These are phyloP conservation scores for Xiphophorus birchmanni DNA, from an alignment of 2,797 vertebrate species.

Conservation along the genomic window DNA sequence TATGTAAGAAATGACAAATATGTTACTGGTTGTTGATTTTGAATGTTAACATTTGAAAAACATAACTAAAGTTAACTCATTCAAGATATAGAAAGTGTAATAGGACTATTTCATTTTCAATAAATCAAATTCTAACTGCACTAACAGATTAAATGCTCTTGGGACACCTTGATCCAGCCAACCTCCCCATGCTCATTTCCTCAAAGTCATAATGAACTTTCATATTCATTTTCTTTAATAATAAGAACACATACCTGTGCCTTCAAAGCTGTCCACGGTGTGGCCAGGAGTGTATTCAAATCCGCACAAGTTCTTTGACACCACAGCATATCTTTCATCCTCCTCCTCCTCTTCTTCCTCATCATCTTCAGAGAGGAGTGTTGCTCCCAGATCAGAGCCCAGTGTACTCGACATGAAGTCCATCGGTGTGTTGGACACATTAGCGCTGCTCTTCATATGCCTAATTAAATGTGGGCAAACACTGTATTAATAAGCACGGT, in stretches of 20 bases:
- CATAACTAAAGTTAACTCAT: neutral
- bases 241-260: slow-evolving; percentile 81
- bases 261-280: slow-evolving; percentile 88
- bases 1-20: neutral
- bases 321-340: slow-evolving; percentile 74
- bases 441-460: slow-evolving; percentile 94
- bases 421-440: slow-evolving; percentile 86
- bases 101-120: neutral
- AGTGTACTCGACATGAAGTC: slow-evolving; percentile 90
- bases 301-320: slow-evolving; percentile 87
- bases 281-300: slow-evolving; percentile 90
- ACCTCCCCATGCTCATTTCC: neutral
- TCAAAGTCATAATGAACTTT: neutral
- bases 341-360: slow-evolving; percentile 80
- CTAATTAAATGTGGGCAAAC: slow-evolving; percentile 72
- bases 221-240: slow-evolving; percentile 1
- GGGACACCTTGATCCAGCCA: neutral
- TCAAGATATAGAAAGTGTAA: neutral
- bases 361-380: slow-evolving; percentile 87
- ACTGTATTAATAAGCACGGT: slow-evolving; percentile 38
- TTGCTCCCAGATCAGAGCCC: slow-evolving; percentile 90
- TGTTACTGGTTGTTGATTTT: neutral
- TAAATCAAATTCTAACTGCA: neutral
- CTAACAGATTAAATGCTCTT: neutral
- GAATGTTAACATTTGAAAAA: neutral